Evolutionary conservation across 2,888 invertebrate genomes (phyloP).

Genomic region (Drosophila paracracens): DNA sequence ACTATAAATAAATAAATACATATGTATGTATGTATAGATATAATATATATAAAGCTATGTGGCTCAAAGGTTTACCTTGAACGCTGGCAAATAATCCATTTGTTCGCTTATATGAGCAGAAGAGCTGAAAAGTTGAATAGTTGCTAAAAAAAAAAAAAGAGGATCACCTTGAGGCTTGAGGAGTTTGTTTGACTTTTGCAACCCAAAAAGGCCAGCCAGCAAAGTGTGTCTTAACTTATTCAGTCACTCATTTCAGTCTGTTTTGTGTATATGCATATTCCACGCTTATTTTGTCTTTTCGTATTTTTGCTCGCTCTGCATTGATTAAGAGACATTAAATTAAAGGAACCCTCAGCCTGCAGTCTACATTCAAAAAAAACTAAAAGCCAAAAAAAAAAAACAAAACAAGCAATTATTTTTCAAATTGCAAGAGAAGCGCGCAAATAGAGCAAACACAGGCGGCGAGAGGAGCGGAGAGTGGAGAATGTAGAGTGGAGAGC

Average conservation of each 20-base stretch:
- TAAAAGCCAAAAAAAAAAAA: not conserved
- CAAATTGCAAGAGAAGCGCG: slow-evolving; percentile 29
- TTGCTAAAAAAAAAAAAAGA: slow-evolving; percentile 33
- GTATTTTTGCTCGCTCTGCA: not conserved
- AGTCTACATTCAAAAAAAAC: slow-evolving; percentile 2
- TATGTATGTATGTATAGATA: not conserved
- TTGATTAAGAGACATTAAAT: slow-evolving; percentile 26
- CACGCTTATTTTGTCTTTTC: not conserved
- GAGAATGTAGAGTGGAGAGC: not conserved
- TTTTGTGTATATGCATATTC: slow-evolving; percentile 2
- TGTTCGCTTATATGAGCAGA: slow-evolving; percentile 22
- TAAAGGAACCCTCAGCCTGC: slow-evolving; percentile 10
- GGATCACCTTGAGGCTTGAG: slow-evolving; percentile 55
- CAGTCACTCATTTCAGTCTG: slow-evolving; percentile 13
- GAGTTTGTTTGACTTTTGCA: slow-evolving; percentile 59
- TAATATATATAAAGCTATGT: slow-evolving; percentile 1
- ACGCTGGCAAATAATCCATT: slow-evolving; percentile 27
- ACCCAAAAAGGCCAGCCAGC: slow-evolving; percentile 39
- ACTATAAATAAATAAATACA: not conserved
- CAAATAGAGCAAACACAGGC: slow-evolving; percentile 18
- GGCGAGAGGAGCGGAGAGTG: not conserved
- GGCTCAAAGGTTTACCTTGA: slow-evolving; percentile 38
- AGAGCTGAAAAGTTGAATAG: slow-evolving; percentile 38
- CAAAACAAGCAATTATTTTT: slow-evolving; percentile 39
- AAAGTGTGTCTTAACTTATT: slow-evolving; percentile 20